Evolutionary conservation across 2,797 vertebrate species (phyloP), one percentile per base, ranked within the genome.

Genomic region (Cyclura pinguis): DNA sequence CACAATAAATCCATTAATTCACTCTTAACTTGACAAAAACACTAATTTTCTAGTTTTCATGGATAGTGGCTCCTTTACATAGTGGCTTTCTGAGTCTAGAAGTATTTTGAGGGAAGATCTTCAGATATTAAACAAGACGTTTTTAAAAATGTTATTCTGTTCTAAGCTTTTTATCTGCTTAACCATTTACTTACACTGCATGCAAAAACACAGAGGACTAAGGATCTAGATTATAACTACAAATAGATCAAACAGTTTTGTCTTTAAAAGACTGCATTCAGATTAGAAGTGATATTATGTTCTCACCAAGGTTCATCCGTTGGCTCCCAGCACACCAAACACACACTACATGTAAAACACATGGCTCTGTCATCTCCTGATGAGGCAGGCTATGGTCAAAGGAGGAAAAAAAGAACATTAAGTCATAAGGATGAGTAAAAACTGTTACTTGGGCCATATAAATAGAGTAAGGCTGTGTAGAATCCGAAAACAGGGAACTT

Each of bases 341-440:
- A 99, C 29, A 99, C 99, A 47, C 99, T 99, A 96, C 99, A 99
- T 83, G 99, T 99, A 96, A 99, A 99, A 94, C 99, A 99, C 99
- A 99, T 99, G 94, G 99, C 99, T 97, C 99, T 97, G 95, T 99
- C 99, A 94, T 99, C 99, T 93, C 99, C 99, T 93, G 99, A 99
- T 86, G 99, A 99, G 57, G 99, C 98, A 94, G 99, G 99, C 99
- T 99, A 89, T 8, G 27, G 18, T 20, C 22, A 27, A 24, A 35
- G 1, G 9, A 94, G 93, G 90, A 93, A 24, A 47, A 1, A 88
- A 88, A 32, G 92, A 85, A 76, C 22, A 13, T 3, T 38, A 50
- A 64, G 35, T 62, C 76, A 6, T 47, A 52, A 47, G 27, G 10
- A 72, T 2, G 7, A 62, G 32, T 72, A 6, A 78, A 69, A 52